Percentiles rank a stretch among this genome's conserved stretches.
These are phyloP conservation scores for Schizopygopsis malacanthus DNA, from an alignment of 2,797 vertebrate genomes.

Conservation along the genomic window DNA sequence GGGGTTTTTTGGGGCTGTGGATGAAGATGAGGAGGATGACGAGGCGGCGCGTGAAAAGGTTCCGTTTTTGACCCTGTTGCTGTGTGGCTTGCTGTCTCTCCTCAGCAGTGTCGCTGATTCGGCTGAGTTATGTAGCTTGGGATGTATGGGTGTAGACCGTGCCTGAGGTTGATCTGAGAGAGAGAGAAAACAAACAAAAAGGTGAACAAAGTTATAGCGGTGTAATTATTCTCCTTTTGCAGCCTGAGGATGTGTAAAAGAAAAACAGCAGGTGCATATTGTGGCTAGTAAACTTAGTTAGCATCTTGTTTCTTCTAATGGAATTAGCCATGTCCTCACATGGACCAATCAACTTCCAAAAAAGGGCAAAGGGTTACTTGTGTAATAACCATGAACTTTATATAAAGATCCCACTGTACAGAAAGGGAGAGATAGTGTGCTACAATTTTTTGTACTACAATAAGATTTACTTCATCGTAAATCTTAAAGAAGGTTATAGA, in stretches of 20 bases:
- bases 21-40: slow-evolving; percentile 77
- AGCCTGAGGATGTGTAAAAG: slow-evolving; percentile 39
- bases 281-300: slow-evolving; percentile 39
- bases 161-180: slow-evolving; percentile 87
- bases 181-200: slow-evolving; percentile 25
- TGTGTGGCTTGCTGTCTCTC: slow-evolving; percentile 78
- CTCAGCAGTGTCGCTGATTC: slow-evolving; percentile 78
- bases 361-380: slow-evolving; percentile 24
- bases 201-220: slow-evolving; percentile 27
- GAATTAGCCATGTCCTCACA: slow-evolving; percentile 3
- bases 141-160: slow-evolving; percentile 69
- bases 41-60: slow-evolving; percentile 73
- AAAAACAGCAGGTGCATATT: slow-evolving; percentile 42
- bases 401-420: slow-evolving; percentile 10
- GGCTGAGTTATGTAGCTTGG: slow-evolving; percentile 71
- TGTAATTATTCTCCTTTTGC: slow-evolving; percentile 49
- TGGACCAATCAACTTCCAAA: slow-evolving; percentile 27
- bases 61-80: slow-evolving; percentile 72
- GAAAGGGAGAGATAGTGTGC: neutral
- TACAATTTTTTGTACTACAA: neutral
- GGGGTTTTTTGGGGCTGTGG: slow-evolving; percentile 75
- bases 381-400: slow-evolving; percentile 25
- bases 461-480: neutral
- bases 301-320: slow-evolving; percentile 35
- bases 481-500: neutral